Base-by-base conservation (phyloP, 2,113 vertebrate species). In the Myrmecophaga tridactyla region DNA sequence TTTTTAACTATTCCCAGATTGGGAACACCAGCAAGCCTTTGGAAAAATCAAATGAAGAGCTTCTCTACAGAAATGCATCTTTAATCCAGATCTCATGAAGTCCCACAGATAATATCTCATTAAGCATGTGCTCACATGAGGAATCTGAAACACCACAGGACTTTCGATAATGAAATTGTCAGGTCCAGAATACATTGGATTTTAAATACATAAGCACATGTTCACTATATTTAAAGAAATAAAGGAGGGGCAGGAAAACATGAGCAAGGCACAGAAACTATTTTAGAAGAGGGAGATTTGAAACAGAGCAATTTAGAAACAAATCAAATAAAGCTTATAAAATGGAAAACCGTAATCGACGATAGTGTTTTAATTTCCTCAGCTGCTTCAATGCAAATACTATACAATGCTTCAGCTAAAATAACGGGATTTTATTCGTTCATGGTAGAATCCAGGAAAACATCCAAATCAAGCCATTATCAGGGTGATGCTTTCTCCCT, bases 21-120 rank as follows among this genome's bases (percentile, higher is more conserved):
- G n/a, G 48, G 0, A 21, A 48, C 56, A 3, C 8, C 9, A 25
- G 12, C 1, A 0, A 17, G n/a, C 21, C 4, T 27, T 41, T 27
- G n/a, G n/a, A 41, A 67, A 85, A 36, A 5, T 3, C 1, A 21
- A 56, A 7, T 1, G 8, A 29, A 41, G 39, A 13, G 15, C 48
- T n/a, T 63, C 25, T n/a, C 53, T 36, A 17, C 11, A 86, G 18
- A 20, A 27, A 8, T 4, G 11, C 34, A 41, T 17, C 25, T 23
- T 29, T 34, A 18, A 1, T 7, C 29, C 15, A 10, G 2, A 31
- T 31, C 63, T 73, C 25, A 4, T n/a, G 87, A 58, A 14, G 12
- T 18, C 31, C 18, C 18, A 48, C 41, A 31, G 46, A 39, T 36
- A 15, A 39, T 23, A 29, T 58, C 39, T 18, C 17, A 13, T 29